phyloP scores from a whole-genome alignment of 1,140 invertebrate genomes.

The Drosophila mayri region DNA sequence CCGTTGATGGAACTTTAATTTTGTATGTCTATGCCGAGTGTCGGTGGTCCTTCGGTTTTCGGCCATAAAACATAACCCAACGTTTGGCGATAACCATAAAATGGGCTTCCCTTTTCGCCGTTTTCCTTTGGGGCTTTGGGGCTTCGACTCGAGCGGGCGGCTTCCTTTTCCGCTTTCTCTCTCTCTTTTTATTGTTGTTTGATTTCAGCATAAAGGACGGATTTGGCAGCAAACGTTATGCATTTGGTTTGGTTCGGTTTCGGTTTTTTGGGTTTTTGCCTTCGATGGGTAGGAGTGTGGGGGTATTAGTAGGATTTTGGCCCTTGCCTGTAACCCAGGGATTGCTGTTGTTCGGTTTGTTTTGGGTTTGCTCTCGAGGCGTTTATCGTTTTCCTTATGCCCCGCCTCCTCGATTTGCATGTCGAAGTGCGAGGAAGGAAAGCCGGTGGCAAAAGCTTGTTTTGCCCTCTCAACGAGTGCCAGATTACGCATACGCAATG shows the following conservation, averaged over 20 bases:
- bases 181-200: constrained; percentile 73
- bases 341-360: constrained; percentile 30
- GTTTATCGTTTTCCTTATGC: constrained; percentile 60
- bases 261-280: constrained; percentile 6
- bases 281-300: neutral
- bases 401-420: constrained; percentile 69
- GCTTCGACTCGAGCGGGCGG: neutral
- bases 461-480: constrained; percentile 55
- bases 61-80: constrained; percentile 70
- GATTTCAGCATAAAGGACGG: constrained; percentile 76
- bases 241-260: constrained; percentile 53
- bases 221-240: constrained; percentile 74
- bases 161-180: constrained; percentile 33
- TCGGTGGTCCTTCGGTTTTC: neutral
- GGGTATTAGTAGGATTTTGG: constrained; percentile 75
- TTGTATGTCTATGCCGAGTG: constrained; percentile 22
- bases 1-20: constrained; percentile 41
- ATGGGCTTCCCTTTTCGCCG: constrained; percentile 43
- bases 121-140: constrained; percentile 25
- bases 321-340: constrained; percentile 16
- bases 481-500: constrained; percentile 80
- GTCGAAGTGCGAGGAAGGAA: constrained; percentile 53
- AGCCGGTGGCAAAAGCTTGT: constrained; percentile 44
- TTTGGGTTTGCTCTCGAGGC: constrained; percentile 47
- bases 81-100: constrained; percentile 68